Conservation (phyloP, 2,797 vertebrate species). For the Gastrophryne carolinensis region DNA sequence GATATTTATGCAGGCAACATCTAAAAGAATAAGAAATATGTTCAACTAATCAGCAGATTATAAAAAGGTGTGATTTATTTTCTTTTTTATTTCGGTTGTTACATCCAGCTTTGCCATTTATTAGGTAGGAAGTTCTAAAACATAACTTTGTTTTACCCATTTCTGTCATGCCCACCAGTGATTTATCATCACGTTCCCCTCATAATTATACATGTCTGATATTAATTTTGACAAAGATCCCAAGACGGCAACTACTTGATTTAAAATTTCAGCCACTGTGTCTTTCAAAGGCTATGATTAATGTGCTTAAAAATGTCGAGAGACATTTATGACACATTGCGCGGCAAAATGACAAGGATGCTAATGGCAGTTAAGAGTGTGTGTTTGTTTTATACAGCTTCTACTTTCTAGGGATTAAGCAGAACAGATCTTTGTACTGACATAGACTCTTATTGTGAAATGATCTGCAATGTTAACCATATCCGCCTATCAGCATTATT, state of each 20-base stretch:
- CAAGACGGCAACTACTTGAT: constrained; percentile 58
- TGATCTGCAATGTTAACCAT: background rate
- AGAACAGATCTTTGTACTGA: background rate
- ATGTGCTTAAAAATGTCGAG: constrained; percentile 62
- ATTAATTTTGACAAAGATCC: constrained; percentile 63
- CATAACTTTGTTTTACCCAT: constrained; percentile 37
- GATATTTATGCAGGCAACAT: no score
- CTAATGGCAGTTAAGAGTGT: constrained; percentile 41
- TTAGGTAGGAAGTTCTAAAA: constrained; percentile 31
- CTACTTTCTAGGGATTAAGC: constrained; percentile 33
- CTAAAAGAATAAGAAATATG: no score
- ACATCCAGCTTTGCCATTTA: constrained; percentile 22
- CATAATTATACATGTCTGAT: constrained; percentile 66
- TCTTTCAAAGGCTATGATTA: constrained; percentile 66
- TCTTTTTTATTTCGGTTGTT: background rate
- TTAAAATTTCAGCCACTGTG: constrained; percentile 60
- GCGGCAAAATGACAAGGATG: constrained; percentile 45
- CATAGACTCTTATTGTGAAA: background rate
- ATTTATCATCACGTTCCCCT: constrained; percentile 46
- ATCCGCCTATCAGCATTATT: no score
- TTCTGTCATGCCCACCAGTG: constrained; percentile 40
- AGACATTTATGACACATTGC: constrained; percentile 55
- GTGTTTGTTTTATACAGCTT: constrained; percentile 45
- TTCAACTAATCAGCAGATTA: no score
- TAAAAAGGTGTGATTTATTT: constrained; percentile 34